A percentile compares a stretch with the other conserved stretches of the same genome.
Evolutionary conservation across 2,888 invertebrate genomes (phyloP).

Genomic region (Agrochola macilenta): DNA sequence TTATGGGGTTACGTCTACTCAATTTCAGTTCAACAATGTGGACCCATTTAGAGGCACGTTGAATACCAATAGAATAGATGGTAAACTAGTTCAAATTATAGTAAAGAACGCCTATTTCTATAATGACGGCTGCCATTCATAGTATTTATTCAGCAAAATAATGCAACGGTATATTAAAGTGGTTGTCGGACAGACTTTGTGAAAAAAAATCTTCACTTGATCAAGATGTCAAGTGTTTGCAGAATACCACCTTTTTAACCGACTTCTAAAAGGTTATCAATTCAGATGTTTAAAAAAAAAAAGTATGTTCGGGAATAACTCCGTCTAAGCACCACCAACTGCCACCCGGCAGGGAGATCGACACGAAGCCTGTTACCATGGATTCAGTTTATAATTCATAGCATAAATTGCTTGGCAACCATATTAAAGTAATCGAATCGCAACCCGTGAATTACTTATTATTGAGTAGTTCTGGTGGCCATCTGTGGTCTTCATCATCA

Average conservation of each 20-base stretch:
- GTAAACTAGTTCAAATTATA: background rate
- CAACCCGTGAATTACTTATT: too few species aligned
- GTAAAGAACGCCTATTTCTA: slow-evolving; percentile 1
- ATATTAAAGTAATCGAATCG: too few species aligned
- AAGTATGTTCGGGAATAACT: too few species aligned
- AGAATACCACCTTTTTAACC: background rate
- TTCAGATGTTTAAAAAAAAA: too few species aligned
- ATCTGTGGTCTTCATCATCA: too few species aligned
- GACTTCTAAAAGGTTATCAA: background rate
- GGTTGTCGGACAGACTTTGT: background rate
- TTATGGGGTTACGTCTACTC: slow-evolving; percentile 42
- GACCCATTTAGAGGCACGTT: slow-evolving; percentile 17
- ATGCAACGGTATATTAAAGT: background rate
- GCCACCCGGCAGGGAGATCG: too few species aligned
- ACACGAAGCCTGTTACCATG: too few species aligned
- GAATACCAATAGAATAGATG: slow-evolving; percentile 12
- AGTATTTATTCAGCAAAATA: background rate
- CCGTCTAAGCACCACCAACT: too few species aligned
- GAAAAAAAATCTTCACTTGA: too few species aligned
- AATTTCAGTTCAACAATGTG: slow-evolving; percentile 48
- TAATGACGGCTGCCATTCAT: background rate
- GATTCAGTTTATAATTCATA: too few species aligned
- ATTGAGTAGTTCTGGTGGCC: too few species aligned
- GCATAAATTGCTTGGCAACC: too few species aligned
- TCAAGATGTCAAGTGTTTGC: background rate